These are phyloP conservation scores for Aviceda subcristata DNA, from an alignment of 2,113 vertebrate genomes.

Conservation along the genomic window DNA sequence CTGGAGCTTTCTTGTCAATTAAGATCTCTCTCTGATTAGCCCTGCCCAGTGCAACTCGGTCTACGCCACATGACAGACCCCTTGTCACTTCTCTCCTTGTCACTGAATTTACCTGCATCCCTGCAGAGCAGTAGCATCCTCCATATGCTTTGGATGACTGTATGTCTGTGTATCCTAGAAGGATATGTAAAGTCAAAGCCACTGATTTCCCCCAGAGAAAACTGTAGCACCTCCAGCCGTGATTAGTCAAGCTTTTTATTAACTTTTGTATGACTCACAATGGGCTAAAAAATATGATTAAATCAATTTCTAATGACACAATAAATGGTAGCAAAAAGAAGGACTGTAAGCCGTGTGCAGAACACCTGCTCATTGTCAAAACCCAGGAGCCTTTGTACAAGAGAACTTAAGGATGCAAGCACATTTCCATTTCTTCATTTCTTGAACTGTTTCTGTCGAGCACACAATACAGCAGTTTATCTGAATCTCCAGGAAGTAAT, in stretches of 20 bases:
- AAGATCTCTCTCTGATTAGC: background rate
- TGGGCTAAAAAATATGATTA: background rate
- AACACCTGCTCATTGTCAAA: background rate
- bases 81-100: background rate
- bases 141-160: background rate
- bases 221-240: background rate
- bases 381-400: background rate
- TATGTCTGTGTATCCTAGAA: background rate
- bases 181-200: background rate
- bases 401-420: background rate
- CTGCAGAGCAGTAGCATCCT: background rate
- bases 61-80: background rate
- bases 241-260: background rate
- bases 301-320: background rate
- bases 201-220: background rate
- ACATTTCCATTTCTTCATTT: background rate
- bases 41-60: background rate
- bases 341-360: background rate
- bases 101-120: background rate
- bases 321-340: background rate
- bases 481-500: background rate
- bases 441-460: background rate
- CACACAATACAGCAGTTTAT: background rate
- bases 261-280: background rate
- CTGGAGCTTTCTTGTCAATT: background rate